These are phyloP conservation scores for Mus minutoides DNA, from an alignment of 2,797 vertebrate species.

Conservation along the genomic window DNA sequence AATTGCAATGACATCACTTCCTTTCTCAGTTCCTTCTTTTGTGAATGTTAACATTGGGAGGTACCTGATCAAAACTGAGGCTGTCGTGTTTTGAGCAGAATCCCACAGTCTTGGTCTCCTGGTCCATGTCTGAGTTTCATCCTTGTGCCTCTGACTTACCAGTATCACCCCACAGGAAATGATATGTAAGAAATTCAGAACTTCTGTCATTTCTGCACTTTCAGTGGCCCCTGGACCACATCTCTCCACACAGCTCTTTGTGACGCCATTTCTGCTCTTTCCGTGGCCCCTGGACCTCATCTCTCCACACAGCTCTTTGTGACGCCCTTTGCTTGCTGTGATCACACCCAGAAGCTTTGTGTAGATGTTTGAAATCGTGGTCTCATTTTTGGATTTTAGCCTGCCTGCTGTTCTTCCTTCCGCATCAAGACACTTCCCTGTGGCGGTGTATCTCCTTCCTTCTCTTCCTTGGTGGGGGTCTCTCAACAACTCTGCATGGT, in stretches of 20 bases:
- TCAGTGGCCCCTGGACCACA: neutral
- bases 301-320: neutral
- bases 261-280: neutral
- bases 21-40: neutral
- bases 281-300: neutral
- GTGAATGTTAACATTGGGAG: neutral
- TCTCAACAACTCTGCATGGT: neutral
- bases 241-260: neutral
- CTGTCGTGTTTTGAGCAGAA: neutral
- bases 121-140: neutral
- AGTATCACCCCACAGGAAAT: conserved; percentile 1
- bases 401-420: neutral
- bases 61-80: neutral
- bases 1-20: neutral
- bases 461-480: neutral
- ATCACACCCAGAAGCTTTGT: neutral
- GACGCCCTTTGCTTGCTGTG: neutral
- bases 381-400: neutral
- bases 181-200: neutral
- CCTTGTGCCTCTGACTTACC: neutral
- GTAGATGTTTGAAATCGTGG: conserved; percentile 40
- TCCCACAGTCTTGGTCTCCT: neutral
- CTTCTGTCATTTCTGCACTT: neutral
- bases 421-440: neutral
- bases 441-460: neutral